phyloP scores from a whole-genome alignment of 2,797 vertebrate genomes.

The Enteromius unitaeniatus region DNA sequence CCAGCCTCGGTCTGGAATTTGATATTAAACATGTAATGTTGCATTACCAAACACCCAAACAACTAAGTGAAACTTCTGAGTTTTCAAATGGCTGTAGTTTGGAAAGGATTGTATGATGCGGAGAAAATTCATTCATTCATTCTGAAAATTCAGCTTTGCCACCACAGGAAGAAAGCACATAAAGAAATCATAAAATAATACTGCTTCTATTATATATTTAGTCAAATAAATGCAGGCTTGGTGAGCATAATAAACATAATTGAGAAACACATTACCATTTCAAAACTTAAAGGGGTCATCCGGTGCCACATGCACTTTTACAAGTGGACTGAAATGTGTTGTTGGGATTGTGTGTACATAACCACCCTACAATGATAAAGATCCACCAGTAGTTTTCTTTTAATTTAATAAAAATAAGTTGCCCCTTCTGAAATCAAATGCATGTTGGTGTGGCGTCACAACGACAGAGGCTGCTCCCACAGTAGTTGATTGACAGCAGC shows the following conservation, averaged over 20 bases:
- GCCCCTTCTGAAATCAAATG: no score
- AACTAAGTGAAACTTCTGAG: conserved; percentile 11
- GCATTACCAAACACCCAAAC: conserved; percentile 21
- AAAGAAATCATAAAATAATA: neutral
- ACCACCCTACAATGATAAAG: no score
- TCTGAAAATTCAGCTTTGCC: no score
- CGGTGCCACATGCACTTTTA: no score
- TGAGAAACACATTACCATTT: neutral
- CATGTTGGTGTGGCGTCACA: no score
- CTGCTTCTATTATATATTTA: neutral
- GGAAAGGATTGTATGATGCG: neutral
- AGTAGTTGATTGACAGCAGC: no score
- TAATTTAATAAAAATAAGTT: no score
- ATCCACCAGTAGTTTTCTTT: neutral
- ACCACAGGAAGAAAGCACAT: neutral
- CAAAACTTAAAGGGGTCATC: neutral
- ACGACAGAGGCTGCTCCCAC: no score
- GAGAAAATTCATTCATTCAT: no score
- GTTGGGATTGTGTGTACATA: no score
- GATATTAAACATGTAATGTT: neutral
- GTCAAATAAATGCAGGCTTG: neutral
- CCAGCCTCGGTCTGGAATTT: neutral
- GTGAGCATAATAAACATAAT: neutral
- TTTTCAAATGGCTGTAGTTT: neutral
- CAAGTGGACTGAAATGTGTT: no score